Percentiles rank a stretch among this genome's conserved stretches.
These are phyloP conservation scores for Heliconius hortense DNA, from an alignment of 2,888 invertebrate genomes.

Conservation along the genomic window DNA sequence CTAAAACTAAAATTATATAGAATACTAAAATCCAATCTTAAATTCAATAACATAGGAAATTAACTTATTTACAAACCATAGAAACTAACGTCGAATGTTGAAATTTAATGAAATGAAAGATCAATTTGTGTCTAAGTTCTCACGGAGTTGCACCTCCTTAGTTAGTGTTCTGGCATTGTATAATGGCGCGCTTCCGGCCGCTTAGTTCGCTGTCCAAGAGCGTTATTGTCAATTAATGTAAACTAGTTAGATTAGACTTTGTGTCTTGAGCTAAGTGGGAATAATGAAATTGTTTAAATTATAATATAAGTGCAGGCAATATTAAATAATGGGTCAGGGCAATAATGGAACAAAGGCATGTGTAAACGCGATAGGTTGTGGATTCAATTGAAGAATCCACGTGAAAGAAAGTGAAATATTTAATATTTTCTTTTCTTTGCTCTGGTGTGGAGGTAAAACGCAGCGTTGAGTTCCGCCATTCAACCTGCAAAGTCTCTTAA, in stretches of 20 bases:
- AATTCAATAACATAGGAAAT: background rate
- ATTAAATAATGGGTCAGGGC: too few relatives aligned
- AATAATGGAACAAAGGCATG: too few relatives aligned
- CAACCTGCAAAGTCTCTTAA: too few relatives aligned
- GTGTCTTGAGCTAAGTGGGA: background rate
- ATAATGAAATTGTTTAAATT: background rate
- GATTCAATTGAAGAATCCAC: too few relatives aligned
- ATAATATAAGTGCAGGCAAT: background rate
- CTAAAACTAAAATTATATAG: too few relatives aligned
- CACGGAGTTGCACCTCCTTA: constrained; percentile 15
- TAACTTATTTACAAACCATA: background rate
- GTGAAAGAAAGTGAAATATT: too few relatives aligned
- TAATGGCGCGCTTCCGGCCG: constrained; percentile 28
- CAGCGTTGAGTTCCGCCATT: too few relatives aligned
- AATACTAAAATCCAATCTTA: too few relatives aligned
- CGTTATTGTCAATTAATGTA: constrained; percentile 24
- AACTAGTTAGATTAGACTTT: constrained; percentile 18
- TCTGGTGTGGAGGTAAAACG: too few relatives aligned
- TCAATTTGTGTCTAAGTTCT: constrained; percentile 20
- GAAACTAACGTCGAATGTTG: background rate
- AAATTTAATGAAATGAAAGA: constrained; percentile 24
- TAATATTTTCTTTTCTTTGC: too few relatives aligned
- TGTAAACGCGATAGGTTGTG: too few relatives aligned
- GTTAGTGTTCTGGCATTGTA: constrained; percentile 18
- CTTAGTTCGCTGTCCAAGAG: constrained; percentile 18